Evolutionary conservation across 2,113 vertebrate genomes (phyloP), one percentile per base, ranked within the genome.

Genomic region (Eulemur macaco): DNA sequence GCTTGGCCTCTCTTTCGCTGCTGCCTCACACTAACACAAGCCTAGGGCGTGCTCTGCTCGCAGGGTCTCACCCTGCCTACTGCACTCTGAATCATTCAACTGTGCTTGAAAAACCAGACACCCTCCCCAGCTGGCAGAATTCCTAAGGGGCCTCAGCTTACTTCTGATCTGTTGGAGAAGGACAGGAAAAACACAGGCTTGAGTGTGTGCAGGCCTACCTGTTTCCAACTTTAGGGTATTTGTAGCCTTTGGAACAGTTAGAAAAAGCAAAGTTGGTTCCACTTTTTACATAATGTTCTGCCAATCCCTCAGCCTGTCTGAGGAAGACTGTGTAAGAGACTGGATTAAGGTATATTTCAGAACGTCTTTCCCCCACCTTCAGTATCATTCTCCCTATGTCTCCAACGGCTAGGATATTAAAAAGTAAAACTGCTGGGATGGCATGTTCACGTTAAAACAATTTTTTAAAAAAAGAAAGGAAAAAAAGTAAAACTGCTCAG

Each of bases 181-280:
- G 85, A 85, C 0, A 8, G 78, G 54, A 87, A 69, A 83, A 95
- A 95, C 58, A 91, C 77, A 92, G n/a, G 42, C 17, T 6, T 52
- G 58, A 92, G 82, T 91, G 89, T 86, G 39, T 83, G 45, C 54
- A 85, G 73, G 23, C 42, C 96, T 82, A 47, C 11, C 5, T 60
- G 71, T 60, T 50, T 74, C 83, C 68, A 82, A 47, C 71, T 81
- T 29, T 74, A 9, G 42, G 78, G 68, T 52, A 74, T 93, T n/a
- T 95, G 95, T 84, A 89, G 81, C 47, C 86, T 94, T 97, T 92
- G 96, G 81, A 96, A 93, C 20, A 34, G 78, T 78, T 13, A 83
- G 34, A 73, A 93, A 96, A 97, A 95, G 91, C 82, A 95, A 73
- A 95, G 77, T 39, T 7, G 0, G 84, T 63, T 89, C 80, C 77